Evolutionary conservation across 2,113 vertebrate genomes (phyloP).

Genomic region (Jaculus jaculus): DNA sequence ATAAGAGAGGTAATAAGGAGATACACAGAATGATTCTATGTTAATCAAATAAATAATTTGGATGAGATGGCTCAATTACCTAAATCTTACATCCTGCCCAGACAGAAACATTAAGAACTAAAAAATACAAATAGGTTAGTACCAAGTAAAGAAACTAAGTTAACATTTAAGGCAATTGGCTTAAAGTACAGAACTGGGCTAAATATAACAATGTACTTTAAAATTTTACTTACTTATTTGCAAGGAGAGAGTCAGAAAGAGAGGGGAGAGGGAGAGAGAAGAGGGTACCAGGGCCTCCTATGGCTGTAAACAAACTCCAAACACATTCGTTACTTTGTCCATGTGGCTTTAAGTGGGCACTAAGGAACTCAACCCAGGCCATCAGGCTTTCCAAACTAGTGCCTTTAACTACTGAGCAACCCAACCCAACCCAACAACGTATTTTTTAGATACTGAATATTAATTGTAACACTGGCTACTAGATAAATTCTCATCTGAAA

Average conservation of each 20-base stretch:
- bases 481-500: slow-evolving; percentile 6
- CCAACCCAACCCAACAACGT: too few species aligned
- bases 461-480: neutral
- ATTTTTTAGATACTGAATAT: slow-evolving; percentile 31
- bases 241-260: too few species aligned
- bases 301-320: too few species aligned
- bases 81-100: neutral
- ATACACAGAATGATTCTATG: neutral
- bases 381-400: too few species aligned
- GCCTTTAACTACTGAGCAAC: too few species aligned
- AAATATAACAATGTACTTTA: slow-evolving; percentile 38
- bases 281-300: too few species aligned
- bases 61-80: neutral
- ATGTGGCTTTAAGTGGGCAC: too few species aligned
- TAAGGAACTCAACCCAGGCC: too few species aligned
- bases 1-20: neutral
- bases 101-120: neutral
- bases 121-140: neutral
- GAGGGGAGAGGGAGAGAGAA: too few species aligned
- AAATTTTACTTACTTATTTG: too few species aligned
- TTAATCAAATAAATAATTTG: neutral
- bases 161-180: slow-evolving; percentile 31
- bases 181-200: slow-evolving; percentile 57
- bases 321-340: too few species aligned
- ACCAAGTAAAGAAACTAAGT: neutral